phyloP scores from a whole-genome alignment of 2,113 vertebrate species.

The Hystrix cristata region DNA sequence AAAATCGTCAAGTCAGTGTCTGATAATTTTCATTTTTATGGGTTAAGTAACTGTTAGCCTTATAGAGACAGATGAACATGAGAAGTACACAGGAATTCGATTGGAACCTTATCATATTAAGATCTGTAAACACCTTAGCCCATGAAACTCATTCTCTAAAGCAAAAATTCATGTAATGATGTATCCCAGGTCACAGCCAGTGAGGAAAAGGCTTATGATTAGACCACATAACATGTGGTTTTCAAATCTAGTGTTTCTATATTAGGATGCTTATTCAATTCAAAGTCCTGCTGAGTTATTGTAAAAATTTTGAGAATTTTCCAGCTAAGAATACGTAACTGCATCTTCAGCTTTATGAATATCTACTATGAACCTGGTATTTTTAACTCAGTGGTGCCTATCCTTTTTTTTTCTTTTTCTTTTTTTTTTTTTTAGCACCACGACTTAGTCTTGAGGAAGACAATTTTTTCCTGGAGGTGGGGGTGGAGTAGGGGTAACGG shows the following conservation, averaged over 20 bases:
- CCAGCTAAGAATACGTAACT: not conserved
- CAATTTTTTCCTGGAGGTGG: not conserved
- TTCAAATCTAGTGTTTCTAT: constrained; percentile 40
- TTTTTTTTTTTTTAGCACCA: not conserved
- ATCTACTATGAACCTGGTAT: not conserved
- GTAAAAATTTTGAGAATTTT: constrained; percentile 40
- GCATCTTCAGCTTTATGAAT: not conserved
- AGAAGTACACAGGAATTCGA: constrained; percentile 1
- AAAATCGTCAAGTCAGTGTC: constrained; percentile 46
- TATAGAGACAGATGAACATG: not conserved
- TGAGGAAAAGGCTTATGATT: constrained; percentile 7
- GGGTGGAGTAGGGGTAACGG: not conserved
- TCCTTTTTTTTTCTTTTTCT: not conserved
- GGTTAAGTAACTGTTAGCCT: not conserved
- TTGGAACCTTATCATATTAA: not conserved
- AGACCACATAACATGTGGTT: not conserved
- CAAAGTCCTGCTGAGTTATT: not conserved
- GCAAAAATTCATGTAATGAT: not conserved
- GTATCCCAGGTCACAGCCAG: not conserved
- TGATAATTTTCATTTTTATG: constrained; percentile 44
- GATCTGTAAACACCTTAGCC: not conserved
- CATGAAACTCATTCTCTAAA: not conserved
- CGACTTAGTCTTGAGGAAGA: not conserved
- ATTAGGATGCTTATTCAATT: constrained; percentile 33
- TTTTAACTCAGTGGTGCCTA: constrained; percentile 4